Evolutionary conservation across 2,888 invertebrate genomes (phyloP).

Genomic region (Ophion slaviceki): DNA sequence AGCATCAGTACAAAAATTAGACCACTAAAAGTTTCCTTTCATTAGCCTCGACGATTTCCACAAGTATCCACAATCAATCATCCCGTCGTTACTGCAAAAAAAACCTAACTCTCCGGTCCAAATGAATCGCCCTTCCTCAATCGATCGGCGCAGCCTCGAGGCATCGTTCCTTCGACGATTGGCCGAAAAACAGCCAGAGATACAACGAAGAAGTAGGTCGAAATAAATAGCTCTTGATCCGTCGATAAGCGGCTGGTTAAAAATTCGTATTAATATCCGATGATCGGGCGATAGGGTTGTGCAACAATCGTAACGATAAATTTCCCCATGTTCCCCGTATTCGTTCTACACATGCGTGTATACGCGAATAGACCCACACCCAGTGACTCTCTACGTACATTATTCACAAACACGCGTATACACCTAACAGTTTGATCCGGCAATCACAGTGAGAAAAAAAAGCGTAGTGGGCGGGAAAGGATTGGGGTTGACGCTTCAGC

Average conservation of each 20-base stretch:
- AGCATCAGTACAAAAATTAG: no score
- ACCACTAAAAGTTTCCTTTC: no score
- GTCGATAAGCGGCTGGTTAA: slow-evolving; percentile 13
- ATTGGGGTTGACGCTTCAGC: slow-evolving; percentile 47
- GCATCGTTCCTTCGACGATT: no score
- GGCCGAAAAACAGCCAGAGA: no score
- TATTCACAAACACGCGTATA: no score
- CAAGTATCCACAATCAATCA: no score
- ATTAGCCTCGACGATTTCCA: no score
- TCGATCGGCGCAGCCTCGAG: no score
- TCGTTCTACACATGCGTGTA: not conserved
- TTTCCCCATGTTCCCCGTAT: slow-evolving; percentile 3
- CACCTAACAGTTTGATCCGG: not conserved
- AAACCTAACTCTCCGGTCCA: no score
- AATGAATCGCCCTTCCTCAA: no score
- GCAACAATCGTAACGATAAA: slow-evolving; percentile 51
- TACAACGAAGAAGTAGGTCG: not conserved
- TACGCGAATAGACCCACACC: not conserved
- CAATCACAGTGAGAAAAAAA: slow-evolving; percentile 3
- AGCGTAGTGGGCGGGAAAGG: not conserved
- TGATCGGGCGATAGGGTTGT: slow-evolving; percentile 12
- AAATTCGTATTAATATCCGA: slow-evolving; percentile 43
- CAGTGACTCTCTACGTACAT: no score
- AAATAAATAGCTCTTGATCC: slow-evolving; percentile 34
- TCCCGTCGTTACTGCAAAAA: no score